Conservation (phyloP, 2,888 invertebrate genomes). For the Zootermopsis nevadensis region DNA sequence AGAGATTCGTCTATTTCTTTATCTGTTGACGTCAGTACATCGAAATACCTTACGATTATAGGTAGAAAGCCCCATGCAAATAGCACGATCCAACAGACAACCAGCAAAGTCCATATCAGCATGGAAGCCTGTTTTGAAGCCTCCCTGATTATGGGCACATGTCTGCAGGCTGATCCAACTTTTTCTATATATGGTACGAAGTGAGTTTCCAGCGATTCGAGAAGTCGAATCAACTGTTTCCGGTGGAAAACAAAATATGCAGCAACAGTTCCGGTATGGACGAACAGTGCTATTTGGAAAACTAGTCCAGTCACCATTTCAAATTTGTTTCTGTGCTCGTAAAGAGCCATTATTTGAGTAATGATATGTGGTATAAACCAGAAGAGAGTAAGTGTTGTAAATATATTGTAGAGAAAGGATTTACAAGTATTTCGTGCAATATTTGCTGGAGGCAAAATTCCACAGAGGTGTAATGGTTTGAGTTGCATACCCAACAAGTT, state of each 20-base stretch:
- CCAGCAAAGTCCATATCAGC: background rate
- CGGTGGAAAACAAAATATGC: slow-evolving; percentile 1
- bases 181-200: background rate
- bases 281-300: background rate
- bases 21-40: background rate
- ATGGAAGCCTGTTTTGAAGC: background rate
- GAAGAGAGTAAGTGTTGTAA: background rate
- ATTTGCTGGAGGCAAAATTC: background rate
- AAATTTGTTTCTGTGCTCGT: background rate
- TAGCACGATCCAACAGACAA: background rate
- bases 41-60: background rate
- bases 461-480: background rate
- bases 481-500: background rate
- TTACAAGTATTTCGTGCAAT: background rate
- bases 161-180: background rate
- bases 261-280: background rate
- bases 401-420: background rate
- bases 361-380: background rate
- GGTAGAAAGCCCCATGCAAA: background rate
- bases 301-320: background rate
- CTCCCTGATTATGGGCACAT: background rate
- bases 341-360: background rate
- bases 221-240: background rate
- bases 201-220: background rate
- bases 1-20: background rate